These are phyloP conservation scores for Bugulina stolonifera DNA, from an alignment of 2,888 invertebrate species.

Conservation along the genomic window DNA sequence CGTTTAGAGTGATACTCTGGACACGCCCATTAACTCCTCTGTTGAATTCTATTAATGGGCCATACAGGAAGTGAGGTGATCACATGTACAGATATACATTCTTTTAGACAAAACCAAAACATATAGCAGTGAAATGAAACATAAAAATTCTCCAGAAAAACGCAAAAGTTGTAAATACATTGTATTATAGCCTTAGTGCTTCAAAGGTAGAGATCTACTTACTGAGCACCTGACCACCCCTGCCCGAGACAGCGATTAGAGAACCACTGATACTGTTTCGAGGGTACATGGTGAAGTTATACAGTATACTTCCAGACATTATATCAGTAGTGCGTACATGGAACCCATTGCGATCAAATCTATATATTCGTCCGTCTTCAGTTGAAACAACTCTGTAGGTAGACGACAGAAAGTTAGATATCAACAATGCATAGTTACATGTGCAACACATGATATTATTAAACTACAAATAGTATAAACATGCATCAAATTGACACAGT, in stretches of 20 bases:
- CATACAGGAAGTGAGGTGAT: no score
- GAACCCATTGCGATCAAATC: constrained; percentile 71
- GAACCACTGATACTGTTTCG: constrained; percentile 91
- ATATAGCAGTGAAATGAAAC: no score
- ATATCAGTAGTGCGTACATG: constrained; percentile 90
- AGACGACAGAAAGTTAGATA: not conserved
- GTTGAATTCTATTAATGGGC: not conserved
- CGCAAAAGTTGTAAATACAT: no score
- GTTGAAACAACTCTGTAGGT: constrained; percentile 83
- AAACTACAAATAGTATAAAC: not conserved
- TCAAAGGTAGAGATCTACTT: no score
- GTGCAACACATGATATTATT: not conserved
- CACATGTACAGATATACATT: no score
- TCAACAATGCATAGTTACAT: not conserved
- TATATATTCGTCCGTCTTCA: constrained; percentile 76
- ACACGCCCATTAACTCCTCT: not conserved
- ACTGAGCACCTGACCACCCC: constrained; percentile 73
- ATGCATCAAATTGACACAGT: no score
- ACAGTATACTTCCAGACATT: constrained; percentile 87
- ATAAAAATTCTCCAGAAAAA: no score
- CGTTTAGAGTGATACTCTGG: not conserved
- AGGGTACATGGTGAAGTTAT: constrained; percentile 87
- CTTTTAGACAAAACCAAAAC: no score
- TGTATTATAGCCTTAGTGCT: no score
- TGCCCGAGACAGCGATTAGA: constrained; percentile 85